Evolutionary conservation across 2,113 vertebrate species (phyloP).

Genomic region (Lamprotornis superbus): DNA sequence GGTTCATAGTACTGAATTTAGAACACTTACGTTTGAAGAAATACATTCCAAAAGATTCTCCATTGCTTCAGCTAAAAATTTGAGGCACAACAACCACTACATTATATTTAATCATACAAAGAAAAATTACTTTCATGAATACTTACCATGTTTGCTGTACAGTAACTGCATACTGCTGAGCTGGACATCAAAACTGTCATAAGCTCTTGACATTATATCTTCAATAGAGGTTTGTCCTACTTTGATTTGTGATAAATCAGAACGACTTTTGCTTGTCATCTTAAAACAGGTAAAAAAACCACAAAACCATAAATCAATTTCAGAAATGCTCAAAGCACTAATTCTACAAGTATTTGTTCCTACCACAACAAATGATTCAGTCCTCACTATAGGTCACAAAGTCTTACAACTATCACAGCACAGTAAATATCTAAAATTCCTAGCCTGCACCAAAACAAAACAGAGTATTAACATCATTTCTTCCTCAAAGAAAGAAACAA

Average conservation of each 20-base stretch:
- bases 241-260: constrained; percentile 81
- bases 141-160: constrained; percentile 87
- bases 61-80: not conserved
- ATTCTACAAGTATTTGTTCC: not conserved
- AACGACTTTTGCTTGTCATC: constrained; percentile 86
- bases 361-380: not conserved
- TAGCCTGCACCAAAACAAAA: not conserved
- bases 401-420: not conserved
- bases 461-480: not conserved
- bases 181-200: constrained; percentile 92
- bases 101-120: not conserved
- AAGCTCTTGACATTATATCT: constrained; percentile 94
- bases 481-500: not conserved
- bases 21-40: not conserved
- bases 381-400: not conserved
- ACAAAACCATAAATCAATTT: not conserved
- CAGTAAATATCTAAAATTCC: not conserved
- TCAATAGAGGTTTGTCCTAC: constrained; percentile 80
- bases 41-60: not conserved
- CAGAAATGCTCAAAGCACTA: not conserved
- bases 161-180: constrained; percentile 93
- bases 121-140: not conserved
- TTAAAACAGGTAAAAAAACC: constrained; percentile 34
- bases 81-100: not conserved
- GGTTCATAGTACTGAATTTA: not conserved